Percentiles rank a stretch among this genome's conserved stretches.
These are phyloP conservation scores for Pleuronectes platessa DNA, from an alignment of 2,113 vertebrate genomes.

Conservation along the genomic window DNA sequence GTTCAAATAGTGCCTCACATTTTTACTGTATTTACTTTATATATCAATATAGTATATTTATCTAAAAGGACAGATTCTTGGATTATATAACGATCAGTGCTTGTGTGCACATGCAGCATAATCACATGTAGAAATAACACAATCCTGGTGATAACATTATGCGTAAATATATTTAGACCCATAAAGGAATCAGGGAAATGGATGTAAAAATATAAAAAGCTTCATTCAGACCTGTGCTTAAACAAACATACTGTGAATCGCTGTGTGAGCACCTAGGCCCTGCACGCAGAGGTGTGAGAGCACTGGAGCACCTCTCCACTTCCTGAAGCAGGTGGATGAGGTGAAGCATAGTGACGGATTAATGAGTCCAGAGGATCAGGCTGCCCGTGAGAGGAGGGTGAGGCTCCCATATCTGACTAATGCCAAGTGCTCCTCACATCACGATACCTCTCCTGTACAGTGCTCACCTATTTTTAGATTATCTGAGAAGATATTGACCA, in stretches of 20 bases:
- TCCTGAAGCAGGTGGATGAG: slow-evolving; percentile 20
- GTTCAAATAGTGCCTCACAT: neutral
- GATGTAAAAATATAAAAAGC: no score
- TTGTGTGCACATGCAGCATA: neutral
- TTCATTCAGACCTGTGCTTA: neutral
- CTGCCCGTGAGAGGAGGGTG: neutral
- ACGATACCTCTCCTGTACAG: neutral
- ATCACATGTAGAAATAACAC: neutral
- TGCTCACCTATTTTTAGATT: no score
- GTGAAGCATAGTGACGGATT: slow-evolving; percentile 26
- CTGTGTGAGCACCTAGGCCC: neutral
- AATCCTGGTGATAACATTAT: no score
- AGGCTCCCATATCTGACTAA: neutral
- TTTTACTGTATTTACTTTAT: neutral
- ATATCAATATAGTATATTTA: neutral
- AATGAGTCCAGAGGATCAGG: slow-evolving; percentile 34
- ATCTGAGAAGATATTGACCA: no score
- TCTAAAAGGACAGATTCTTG: no score
- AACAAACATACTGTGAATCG: neutral
- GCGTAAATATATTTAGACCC: no score
- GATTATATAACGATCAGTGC: no score
- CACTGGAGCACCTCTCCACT: neutral
- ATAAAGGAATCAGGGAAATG: neutral
- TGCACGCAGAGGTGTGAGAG: neutral
- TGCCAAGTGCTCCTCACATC: neutral